phyloP scores from a whole-genome alignment of 2,888 invertebrate species.

The Melikaiella ostensackeni region DNA sequence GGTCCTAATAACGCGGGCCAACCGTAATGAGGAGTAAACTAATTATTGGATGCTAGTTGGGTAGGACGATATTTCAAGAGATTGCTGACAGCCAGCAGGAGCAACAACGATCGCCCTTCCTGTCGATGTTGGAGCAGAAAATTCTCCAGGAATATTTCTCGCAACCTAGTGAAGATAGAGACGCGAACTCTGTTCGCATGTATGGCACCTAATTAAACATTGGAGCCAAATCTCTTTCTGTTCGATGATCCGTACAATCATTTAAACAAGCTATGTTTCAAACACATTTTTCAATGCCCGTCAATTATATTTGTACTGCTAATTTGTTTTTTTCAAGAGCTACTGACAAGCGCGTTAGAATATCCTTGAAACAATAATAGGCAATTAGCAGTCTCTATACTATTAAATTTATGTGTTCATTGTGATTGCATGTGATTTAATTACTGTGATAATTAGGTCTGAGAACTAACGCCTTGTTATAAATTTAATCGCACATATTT shows the following conservation, averaged over 20 bases:
- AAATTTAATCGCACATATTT: slow-evolving; percentile 1
- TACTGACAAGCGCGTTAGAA: slow-evolving; percentile 8
- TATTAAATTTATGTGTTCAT: slow-evolving; percentile 10
- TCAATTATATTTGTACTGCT: slow-evolving; percentile 12
- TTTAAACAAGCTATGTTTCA: background rate
- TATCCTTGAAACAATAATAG: slow-evolving; percentile 27
- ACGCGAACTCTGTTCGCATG: background rate
- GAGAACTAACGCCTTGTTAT: slow-evolving; percentile 18
- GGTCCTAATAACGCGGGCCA: slow-evolving; percentile 71
- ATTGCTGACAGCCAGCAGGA: slow-evolving; percentile 71
- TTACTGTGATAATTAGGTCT: slow-evolving; percentile 25
- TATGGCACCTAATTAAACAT: slow-evolving; percentile 17
- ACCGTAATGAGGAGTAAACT: slow-evolving; percentile 75
- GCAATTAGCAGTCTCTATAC: slow-evolving; percentile 20
- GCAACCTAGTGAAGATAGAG: slow-evolving; percentile 6
- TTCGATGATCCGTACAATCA: background rate
- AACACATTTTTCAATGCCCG: background rate
- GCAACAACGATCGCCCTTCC: slow-evolving; percentile 65
- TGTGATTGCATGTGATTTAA: slow-evolving; percentile 15
- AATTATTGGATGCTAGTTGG: slow-evolving; percentile 74
- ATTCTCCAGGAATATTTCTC: background rate
- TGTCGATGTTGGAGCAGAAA: slow-evolving; percentile 1
- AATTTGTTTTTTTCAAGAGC: slow-evolving; percentile 1
- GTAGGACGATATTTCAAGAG: slow-evolving; percentile 73
- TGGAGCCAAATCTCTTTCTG: background rate